Evolutionary conservation across 2,888 invertebrate species (phyloP), one percentile per base, ranked within the genome.

Genomic region (Tillus elongatus): DNA sequence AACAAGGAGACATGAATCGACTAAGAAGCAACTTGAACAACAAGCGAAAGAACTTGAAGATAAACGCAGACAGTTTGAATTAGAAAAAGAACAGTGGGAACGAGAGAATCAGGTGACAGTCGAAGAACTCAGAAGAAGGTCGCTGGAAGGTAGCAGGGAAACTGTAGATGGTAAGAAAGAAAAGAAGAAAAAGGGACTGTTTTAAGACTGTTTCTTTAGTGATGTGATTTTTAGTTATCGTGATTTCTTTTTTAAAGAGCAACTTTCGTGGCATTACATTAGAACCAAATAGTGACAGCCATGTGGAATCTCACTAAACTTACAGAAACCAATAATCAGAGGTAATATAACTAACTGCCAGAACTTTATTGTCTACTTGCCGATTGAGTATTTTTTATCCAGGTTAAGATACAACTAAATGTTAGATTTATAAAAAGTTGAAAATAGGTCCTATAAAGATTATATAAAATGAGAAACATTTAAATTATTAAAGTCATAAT

Each of bases 1-100:
- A 57, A 87, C 89, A 60, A 77, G 89, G 61, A 77, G 93, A 51
- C 91, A 95, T 63, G 95, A 95, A 64, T 57, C 73, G 15, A 77
- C 75, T 46, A 70, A 74, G 53, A 75, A 75, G 54, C 72, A 61
- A 43, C 46, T 66, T 49, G 93, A 93, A 63, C 81, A 86, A 58
- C 91, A 95, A 68, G 83, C 90, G 52, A 82, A 84, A 51, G 95
- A 95, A 64, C 68, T 95, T 54, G 92, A 93, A 48, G 93, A 95
- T 53, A 84, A 88, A 54, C 74, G 87, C 58, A 77, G 82, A 47
- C 78, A 82, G 41, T 87, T 93, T 58, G 87, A 86, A 54, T 73
- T 78, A 39, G 96, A 96, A 64, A 86, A 82, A 58, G 73, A 77
- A 53, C 73, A 80, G 36, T 96, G 93, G 92, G 95, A 96, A 69